These are phyloP conservation scores for Sapajus apella DNA, from an alignment of 2,113 vertebrate species.

Conservation along the genomic window DNA sequence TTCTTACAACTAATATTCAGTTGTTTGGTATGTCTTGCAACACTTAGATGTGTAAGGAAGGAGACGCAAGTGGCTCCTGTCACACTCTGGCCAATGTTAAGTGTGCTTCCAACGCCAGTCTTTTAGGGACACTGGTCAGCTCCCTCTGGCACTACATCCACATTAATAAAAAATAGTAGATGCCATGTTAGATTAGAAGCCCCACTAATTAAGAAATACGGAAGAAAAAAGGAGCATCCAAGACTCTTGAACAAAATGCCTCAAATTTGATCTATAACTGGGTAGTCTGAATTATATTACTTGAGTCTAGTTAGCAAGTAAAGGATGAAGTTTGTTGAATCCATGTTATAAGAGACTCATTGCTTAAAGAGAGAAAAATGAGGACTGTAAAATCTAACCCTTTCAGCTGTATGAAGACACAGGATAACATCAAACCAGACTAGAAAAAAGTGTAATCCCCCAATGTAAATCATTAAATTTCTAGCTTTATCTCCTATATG, in stretches of 20 bases:
- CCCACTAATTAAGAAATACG: neutral
- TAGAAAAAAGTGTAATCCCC: neutral
- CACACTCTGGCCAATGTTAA: neutral
- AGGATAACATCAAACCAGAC: neutral
- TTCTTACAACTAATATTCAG: neutral
- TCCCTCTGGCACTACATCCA: neutral
- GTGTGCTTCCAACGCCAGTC: neutral
- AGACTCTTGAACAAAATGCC: neutral
- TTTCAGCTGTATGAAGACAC: neutral
- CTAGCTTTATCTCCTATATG: neutral
- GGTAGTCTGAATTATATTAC: neutral
- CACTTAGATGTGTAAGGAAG: neutral
- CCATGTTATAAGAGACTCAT: neutral
- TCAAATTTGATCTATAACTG: neutral
- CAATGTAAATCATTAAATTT: neutral
- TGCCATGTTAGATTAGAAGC: neutral
- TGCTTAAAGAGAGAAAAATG: conserved; percentile 9
- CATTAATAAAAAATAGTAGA: neutral
- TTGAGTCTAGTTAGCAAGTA: neutral
- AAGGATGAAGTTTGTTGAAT: neutral
- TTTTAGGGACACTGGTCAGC: neutral
- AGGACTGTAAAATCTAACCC: neutral
- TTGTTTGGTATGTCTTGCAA: neutral
- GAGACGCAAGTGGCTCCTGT: neutral
- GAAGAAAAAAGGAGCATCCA: neutral